Percentiles rank a stretch among this genome's conserved stretches.
These are phyloP conservation scores for Drosophila insularis DNA, from an alignment of 1,140 invertebrate genomes.

Conservation along the genomic window DNA sequence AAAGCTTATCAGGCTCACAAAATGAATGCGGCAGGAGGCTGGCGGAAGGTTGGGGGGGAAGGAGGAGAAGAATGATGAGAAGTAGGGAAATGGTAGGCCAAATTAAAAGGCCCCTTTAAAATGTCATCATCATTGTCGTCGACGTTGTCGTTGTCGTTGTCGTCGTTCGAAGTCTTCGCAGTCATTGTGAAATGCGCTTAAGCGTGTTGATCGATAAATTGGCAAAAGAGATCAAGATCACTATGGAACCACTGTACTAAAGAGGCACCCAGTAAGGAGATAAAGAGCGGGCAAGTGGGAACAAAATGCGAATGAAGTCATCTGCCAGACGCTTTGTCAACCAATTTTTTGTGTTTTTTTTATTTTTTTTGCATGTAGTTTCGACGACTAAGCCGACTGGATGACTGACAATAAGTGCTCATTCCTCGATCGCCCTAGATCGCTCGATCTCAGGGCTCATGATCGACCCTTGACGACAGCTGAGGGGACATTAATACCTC, in stretches of 20 bases:
- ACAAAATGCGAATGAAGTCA: constrained; percentile 76
- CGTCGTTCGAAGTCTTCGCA: constrained; percentile 23
- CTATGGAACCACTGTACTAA: constrained; percentile 9
- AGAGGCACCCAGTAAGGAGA: neutral
- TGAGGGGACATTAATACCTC: constrained; percentile 75
- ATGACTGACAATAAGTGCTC: constrained; percentile 9
- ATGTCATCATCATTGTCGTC: constrained; percentile 47
- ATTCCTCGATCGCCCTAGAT: constrained; percentile 63
- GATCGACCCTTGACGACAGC: constrained; percentile 55
- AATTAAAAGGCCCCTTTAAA: constrained; percentile 61
- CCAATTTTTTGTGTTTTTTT: constrained; percentile 39
- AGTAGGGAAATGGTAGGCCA: constrained; percentile 23
- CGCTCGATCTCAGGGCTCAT: constrained; percentile 23
- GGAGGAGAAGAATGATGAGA: neutral
- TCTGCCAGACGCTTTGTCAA: constrained; percentile 74
- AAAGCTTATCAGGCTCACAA: constrained; percentile 73
- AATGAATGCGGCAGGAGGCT: constrained; percentile 1
- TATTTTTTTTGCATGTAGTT: constrained; percentile 53
- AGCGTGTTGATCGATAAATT: constrained; percentile 79
- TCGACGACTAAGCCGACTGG: constrained; percentile 67
- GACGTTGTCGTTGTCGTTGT: constrained; percentile 33
- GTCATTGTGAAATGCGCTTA: constrained; percentile 67
- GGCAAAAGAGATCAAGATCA: constrained; percentile 47
- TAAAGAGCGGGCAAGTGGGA: constrained; percentile 47
- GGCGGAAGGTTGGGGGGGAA: neutral